phyloP scores from a whole-genome alignment of 1,140 invertebrate species.

The Lepidurus arcticus region DNA sequence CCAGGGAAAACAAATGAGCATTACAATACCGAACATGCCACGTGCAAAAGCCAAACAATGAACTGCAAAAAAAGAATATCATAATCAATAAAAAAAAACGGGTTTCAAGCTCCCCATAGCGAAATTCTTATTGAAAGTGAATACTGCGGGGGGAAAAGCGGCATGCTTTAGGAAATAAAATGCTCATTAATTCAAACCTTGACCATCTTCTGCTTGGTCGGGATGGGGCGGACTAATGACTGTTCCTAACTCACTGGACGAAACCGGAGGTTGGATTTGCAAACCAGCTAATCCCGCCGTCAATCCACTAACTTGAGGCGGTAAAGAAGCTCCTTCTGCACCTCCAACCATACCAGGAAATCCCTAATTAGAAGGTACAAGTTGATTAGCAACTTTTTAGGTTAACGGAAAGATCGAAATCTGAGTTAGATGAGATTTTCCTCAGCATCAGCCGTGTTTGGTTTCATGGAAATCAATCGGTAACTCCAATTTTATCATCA shows the following conservation, averaged over 20 bases:
- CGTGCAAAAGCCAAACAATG: not conserved
- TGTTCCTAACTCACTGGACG: slow-evolving; percentile 14
- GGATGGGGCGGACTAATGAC: slow-evolving; percentile 25
- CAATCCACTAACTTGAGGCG: slow-evolving; percentile 1
- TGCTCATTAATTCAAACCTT: slow-evolving; percentile 28
- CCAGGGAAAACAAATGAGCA: slow-evolving; percentile 21
- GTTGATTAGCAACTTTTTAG: not conserved
- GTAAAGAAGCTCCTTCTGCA: not conserved
- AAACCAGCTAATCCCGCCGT: not conserved
- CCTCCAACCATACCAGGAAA: not conserved
- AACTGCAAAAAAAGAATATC: not conserved
- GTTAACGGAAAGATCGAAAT: not conserved
- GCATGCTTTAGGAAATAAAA: not conserved
- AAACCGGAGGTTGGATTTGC: not conserved
- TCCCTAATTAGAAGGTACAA: not conserved
- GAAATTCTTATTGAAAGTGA: not conserved
- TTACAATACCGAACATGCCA: slow-evolving; percentile 34
- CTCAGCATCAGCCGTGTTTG: slow-evolving; percentile 5
- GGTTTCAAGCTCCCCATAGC: not conserved
- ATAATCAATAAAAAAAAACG: not conserved
- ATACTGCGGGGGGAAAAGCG: slow-evolving; percentile 27
- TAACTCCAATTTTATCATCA: slow-evolving; percentile 15
- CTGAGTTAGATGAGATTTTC: not conserved
- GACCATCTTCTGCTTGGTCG: slow-evolving; percentile 30
- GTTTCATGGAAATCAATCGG: slow-evolving; percentile 19